Evolutionary conservation across 2,888 invertebrate genomes (phyloP).

Genomic region (Erynnis tages): DNA sequence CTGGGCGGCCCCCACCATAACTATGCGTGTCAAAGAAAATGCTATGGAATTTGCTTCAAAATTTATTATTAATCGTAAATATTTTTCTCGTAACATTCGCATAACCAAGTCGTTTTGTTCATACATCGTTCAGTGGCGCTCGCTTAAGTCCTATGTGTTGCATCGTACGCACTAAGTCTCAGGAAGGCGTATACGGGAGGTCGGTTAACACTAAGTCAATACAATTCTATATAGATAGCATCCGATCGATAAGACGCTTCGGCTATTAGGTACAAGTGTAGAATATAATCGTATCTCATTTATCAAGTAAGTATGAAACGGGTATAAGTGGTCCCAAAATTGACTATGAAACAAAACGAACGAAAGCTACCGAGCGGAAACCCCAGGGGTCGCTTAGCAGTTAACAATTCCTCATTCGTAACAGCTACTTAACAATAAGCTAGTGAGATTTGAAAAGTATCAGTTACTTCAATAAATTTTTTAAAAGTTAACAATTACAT

Average conservation of each 20-base stretch:
- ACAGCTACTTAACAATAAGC: slow-evolving; percentile 41
- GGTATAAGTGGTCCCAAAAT: slow-evolving; percentile 77
- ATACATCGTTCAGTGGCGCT: slow-evolving; percentile 32
- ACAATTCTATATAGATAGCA: slow-evolving; percentile 26
- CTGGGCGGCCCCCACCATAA: slow-evolving; percentile 71
- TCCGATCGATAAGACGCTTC: slow-evolving; percentile 24
- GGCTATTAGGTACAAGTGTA: slow-evolving; percentile 33
- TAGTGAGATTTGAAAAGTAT: slow-evolving; percentile 31
- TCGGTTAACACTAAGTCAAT: slow-evolving; percentile 25
- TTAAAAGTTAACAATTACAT: slow-evolving; percentile 32
- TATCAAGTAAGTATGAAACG: slow-evolving; percentile 47
- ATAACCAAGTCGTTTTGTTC: slow-evolving; percentile 53
- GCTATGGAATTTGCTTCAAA: slow-evolving; percentile 73
- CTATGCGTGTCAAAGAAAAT: slow-evolving; percentile 67
- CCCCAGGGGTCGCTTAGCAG: slow-evolving; percentile 39
- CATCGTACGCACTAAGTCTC: slow-evolving; percentile 72
- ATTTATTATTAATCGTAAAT: slow-evolving; percentile 70
- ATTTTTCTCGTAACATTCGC: slow-evolving; percentile 62
- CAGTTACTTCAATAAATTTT: slow-evolving; percentile 31
- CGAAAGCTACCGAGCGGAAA: slow-evolving; percentile 50
- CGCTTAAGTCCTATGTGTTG: slow-evolving; percentile 51
- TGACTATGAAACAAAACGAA: slow-evolving; percentile 74
- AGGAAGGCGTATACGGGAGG: slow-evolving; percentile 44
- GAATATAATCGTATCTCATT: slow-evolving; percentile 46
- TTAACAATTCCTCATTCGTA: slow-evolving; percentile 30